phyloP scores from a whole-genome alignment of 2,113 vertebrate genomes.

The Hyla sarda region DNA sequence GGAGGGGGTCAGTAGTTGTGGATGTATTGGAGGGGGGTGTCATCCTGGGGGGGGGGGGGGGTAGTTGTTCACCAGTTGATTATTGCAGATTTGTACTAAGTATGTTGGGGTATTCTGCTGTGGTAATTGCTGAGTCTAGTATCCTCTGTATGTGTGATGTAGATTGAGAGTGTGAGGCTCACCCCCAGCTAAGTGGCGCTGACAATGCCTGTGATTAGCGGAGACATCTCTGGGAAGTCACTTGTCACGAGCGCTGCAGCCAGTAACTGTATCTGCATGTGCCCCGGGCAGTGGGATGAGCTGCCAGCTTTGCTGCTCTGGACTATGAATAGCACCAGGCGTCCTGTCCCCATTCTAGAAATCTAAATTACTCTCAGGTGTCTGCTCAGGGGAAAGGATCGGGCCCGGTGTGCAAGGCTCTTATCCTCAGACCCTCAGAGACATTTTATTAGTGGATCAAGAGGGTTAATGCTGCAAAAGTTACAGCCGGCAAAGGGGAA shows the following conservation, averaged over 20 bases:
- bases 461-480: not conserved
- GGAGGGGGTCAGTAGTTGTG: not conserved
- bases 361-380: slow-evolving; percentile 24
- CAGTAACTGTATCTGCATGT: not conserved
- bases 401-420: not conserved
- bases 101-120: not conserved
- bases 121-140: not conserved
- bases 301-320: not conserved
- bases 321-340: not conserved
- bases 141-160: not conserved
- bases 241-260: not conserved
- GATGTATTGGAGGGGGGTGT: too few relatives aligned
- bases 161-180: not conserved
- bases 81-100: too few relatives aligned
- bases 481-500: not conserved
- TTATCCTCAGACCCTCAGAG: not conserved
- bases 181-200: not conserved
- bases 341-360: not conserved
- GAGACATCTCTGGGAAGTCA: slow-evolving; percentile 5
- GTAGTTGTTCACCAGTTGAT: too few relatives aligned
- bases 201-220: slow-evolving; percentile 14
- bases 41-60: too few relatives aligned
- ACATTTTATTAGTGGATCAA: not conserved
- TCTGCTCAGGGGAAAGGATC: not conserved
- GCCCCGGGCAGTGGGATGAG: not conserved